Evolutionary conservation across 1,140 invertebrate species (phyloP).

Genomic region (Drosophila rufa): DNA sequence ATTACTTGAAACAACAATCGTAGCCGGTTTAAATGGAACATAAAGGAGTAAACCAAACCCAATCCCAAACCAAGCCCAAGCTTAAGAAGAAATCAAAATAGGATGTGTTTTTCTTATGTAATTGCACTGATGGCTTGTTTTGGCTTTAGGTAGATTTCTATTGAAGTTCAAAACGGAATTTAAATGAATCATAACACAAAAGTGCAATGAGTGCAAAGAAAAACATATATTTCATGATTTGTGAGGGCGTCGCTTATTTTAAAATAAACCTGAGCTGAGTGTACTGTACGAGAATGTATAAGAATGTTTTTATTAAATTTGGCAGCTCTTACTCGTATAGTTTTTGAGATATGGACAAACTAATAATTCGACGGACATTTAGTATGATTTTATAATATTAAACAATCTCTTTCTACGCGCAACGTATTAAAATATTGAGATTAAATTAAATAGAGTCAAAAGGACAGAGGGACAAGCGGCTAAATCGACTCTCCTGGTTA

Average conservation of each 20-base stretch:
- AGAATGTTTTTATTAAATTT: neutral
- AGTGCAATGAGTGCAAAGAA: conserved; percentile 30
- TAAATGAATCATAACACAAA: conserved; percentile 28
- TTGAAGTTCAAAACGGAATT: conserved; percentile 42
- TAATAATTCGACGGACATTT: too few relatives aligned
- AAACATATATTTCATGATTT: neutral
- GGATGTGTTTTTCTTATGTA: conserved; percentile 42
- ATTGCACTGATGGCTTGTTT: conserved; percentile 27
- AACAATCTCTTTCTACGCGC: too few relatives aligned
- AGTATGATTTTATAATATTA: too few relatives aligned
- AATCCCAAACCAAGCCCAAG: neutral
- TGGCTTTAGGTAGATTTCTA: conserved; percentile 23
- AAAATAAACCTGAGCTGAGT: neutral
- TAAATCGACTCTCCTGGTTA: neutral
- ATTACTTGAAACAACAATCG: conserved; percentile 39
- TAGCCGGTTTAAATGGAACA: conserved; percentile 10
- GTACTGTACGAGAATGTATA: neutral
- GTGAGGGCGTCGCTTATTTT: neutral
- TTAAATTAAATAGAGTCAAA: neutral
- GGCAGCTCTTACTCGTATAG: neutral
- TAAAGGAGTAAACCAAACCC: conserved; percentile 10
- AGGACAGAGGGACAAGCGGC: neutral
- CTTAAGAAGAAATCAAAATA: conserved; percentile 21
- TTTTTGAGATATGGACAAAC: neutral
- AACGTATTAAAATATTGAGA: neutral